These are phyloP conservation scores for Aramus guarauna DNA, from an alignment of 2,113 vertebrate species.

Conservation along the genomic window DNA sequence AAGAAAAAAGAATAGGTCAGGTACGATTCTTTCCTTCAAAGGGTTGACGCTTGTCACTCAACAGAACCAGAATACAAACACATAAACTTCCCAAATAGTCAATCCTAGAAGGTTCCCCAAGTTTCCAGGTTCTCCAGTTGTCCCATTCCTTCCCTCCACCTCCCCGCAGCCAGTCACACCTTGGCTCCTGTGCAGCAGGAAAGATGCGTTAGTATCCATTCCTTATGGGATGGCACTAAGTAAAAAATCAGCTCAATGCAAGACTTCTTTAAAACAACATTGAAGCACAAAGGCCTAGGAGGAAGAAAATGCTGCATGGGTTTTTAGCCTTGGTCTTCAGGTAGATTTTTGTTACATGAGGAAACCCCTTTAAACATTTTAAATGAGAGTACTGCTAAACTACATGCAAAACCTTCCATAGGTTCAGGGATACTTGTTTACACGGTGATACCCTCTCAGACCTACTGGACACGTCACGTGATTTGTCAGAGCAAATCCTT, in stretches of 20 bases:
- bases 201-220: background rate
- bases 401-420: background rate
- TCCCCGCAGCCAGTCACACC: background rate
- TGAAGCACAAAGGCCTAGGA: background rate
- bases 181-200: background rate
- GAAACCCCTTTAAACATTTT: background rate
- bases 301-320: background rate
- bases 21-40: background rate
- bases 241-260: background rate
- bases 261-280: background rate
- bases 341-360: background rate
- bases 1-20: background rate
- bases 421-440: background rate
- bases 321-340: background rate
- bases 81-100: background rate
- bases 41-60: background rate
- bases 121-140: background rate
- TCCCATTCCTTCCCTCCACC: too few relatives aligned
- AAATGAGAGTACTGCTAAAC: background rate
- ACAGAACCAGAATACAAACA: background rate
- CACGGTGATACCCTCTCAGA: background rate
- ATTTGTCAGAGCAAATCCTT: background rate
- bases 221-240: background rate
- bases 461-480: accelerated
- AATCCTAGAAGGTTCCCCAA: background rate